phyloP scores from a whole-genome alignment of 2,113 vertebrate species.

The Atherinomorus stipes region DNA sequence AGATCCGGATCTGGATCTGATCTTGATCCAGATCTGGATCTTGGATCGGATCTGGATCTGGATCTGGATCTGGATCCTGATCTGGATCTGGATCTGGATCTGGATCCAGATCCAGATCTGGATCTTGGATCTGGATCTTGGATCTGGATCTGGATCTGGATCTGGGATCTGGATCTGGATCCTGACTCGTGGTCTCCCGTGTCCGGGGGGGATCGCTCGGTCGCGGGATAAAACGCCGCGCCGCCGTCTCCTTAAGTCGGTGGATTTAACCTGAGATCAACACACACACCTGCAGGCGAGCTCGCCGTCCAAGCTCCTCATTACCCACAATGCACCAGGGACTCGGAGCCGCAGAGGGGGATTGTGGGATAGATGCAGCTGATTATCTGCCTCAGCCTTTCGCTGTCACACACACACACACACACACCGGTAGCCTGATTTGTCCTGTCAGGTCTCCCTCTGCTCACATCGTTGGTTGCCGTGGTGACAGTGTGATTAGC shows the following conservation, averaged over 20 bases:
- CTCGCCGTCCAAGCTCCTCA: constrained; percentile 50
- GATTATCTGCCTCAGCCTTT: constrained; percentile 35
- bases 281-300: constrained; percentile 28
- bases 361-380: constrained; percentile 54
- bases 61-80: no score
- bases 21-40: no score
- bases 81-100: no score
- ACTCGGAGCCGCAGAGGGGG: constrained; percentile 34
- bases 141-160: no score
- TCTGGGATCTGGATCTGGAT: no score
- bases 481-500: constrained; percentile 53
- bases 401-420: constrained; percentile 10
- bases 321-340: constrained; percentile 66
- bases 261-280: constrained; percentile 46
- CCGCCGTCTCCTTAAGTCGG: constrained; percentile 14
- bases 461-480: constrained; percentile 35
- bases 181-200: no score
- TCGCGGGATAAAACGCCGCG: not conserved
- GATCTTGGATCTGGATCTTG: no score
- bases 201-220: no score
- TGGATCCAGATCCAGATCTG: no score
- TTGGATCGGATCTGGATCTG: no score
- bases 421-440: not conserved
- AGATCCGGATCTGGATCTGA: no score
- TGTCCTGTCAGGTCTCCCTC: not conserved